Conservation (phyloP, 1,140 invertebrate species). For the Hydropsyche tenuis region DNA sequence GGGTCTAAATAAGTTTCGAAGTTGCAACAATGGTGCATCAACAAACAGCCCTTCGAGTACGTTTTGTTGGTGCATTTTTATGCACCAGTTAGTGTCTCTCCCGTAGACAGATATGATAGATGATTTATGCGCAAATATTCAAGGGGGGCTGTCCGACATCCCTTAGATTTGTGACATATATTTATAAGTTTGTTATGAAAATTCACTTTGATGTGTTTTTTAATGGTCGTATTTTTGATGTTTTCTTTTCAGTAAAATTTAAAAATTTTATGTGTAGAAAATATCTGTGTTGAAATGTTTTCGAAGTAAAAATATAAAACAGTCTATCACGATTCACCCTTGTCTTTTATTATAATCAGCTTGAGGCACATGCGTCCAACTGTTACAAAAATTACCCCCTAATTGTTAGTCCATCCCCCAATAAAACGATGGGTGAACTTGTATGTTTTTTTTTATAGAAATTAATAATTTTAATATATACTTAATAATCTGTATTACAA, state of each 20-base stretch:
- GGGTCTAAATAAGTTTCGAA: slow-evolving; percentile 42
- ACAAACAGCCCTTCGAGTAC: slow-evolving; percentile 44
- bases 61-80: slow-evolving; percentile 47
- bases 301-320: slow-evolving; percentile 5
- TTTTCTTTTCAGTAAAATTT: too few relatives aligned
- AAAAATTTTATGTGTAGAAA: too few relatives aligned
- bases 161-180: not conserved
- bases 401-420: slow-evolving; percentile 48
- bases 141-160: slow-evolving; percentile 5
- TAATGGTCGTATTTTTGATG: too few relatives aligned
- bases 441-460: slow-evolving; percentile 5
- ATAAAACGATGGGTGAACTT: slow-evolving; percentile 4
- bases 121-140: slow-evolving; percentile 41
- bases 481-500: too few relatives aligned
- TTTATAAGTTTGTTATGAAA: not conserved
- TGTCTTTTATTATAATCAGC: slow-evolving; percentile 38
- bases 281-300: not conserved
- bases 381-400: slow-evolving; percentile 51
- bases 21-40: slow-evolving; percentile 45
- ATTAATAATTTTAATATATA: not conserved
- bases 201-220: not conserved
- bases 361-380: slow-evolving; percentile 49
- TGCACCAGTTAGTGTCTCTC: slow-evolving; percentile 49
- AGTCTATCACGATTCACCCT: slow-evolving; percentile 7
- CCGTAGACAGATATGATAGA: slow-evolving; percentile 50